These are phyloP conservation scores for Timema podura DNA, from an alignment of 2,888 invertebrate species.

Conservation along the genomic window DNA sequence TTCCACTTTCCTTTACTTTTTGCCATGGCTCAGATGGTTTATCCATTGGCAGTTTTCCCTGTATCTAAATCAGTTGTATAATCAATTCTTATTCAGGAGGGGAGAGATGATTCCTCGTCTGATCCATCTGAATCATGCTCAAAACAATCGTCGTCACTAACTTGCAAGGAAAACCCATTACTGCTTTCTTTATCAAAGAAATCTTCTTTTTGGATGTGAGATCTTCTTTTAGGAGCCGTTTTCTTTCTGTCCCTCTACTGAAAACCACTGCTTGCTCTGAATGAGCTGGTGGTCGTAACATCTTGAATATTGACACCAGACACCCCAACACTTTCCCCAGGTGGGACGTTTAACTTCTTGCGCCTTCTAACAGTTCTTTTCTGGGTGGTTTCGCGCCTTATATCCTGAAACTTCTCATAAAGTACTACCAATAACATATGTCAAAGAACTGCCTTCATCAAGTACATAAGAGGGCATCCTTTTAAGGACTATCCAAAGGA, in stretches of 20 bases:
- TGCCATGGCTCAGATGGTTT: not conserved
- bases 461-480: conserved; percentile 5
- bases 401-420: not conserved
- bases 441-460: not conserved
- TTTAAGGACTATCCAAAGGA: conserved; percentile 4
- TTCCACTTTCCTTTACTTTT: conserved; percentile 8
- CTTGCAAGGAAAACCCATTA: not conserved
- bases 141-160: not conserved
- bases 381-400: not conserved
- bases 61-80: too few species aligned
- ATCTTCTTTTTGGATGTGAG: too few species aligned
- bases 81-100: too few species aligned
- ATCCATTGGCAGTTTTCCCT: not conserved
- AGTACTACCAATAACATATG: not conserved
- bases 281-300: not conserved
- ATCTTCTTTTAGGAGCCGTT: too few species aligned
- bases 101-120: not conserved
- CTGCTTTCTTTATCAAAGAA: not conserved
- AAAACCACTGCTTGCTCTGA: not conserved
- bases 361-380: not conserved
- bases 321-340: not conserved
- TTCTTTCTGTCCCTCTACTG: too few species aligned
- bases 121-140: not conserved
- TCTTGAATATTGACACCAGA: not conserved
- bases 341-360: conserved; percentile 7